phyloP scores from a whole-genome alignment of 1,140 invertebrate genomes.

The Sminthurides bifidus region DNA sequence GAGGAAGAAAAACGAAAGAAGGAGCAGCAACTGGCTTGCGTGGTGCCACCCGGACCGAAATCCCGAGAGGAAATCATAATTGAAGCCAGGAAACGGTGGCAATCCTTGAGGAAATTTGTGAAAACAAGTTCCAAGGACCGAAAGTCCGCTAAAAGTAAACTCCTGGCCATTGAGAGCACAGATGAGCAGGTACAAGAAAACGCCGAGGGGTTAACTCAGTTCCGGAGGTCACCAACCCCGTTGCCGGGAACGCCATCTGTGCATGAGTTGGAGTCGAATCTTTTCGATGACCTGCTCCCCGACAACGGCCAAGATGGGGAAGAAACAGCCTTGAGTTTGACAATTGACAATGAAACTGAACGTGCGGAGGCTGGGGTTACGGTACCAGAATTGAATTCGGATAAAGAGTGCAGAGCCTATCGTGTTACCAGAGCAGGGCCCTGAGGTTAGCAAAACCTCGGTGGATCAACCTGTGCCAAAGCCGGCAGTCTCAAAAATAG shows the following conservation, averaged over 20 bases:
- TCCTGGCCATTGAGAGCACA: neutral
- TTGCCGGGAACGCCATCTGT: neutral
- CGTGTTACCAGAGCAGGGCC: neutral
- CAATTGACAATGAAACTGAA: neutral
- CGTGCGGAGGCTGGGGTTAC: neutral
- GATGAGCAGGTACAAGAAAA: neutral
- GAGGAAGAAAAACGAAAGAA: slow-evolving; percentile 15
- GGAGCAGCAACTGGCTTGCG: slow-evolving; percentile 1
- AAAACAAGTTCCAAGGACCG: neutral
- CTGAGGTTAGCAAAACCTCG: neutral
- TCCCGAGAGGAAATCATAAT: slow-evolving; percentile 29
- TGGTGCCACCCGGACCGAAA: slow-evolving; percentile 1
- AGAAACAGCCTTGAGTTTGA: neutral
- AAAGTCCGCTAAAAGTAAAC: neutral
- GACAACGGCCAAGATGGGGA: neutral
- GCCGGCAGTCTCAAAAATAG: slow-evolving; percentile 1
- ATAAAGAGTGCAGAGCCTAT: neutral
- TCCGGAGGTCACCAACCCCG: neutral
- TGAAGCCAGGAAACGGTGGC: slow-evolving; percentile 26
- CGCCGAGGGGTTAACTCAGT: neutral
- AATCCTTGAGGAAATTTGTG: slow-evolving; percentile 28
- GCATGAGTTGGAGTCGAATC: neutral
- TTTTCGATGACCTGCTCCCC: too few relatives aligned
- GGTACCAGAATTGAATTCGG: neutral
- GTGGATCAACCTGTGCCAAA: neutral